Evolutionary conservation across 2,113 vertebrate species (phyloP).

Genomic region (Bagarius yarrelli): DNA sequence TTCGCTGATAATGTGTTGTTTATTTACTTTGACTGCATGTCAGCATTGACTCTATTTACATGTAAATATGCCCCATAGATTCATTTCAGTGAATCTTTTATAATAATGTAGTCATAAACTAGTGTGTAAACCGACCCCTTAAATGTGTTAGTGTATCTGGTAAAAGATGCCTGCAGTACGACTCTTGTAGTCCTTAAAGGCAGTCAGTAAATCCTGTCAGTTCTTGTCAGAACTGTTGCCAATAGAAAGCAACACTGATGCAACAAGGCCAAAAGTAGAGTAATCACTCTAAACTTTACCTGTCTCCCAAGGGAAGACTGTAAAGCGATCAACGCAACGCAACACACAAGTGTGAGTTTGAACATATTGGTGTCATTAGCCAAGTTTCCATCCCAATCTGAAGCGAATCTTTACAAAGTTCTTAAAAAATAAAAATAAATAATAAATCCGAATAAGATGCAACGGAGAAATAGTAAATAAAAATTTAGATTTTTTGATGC

Average conservation of each 20-base stretch:
- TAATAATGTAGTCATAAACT: background rate
- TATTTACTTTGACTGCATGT: background rate
- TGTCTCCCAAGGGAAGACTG: background rate
- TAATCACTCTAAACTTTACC: background rate
- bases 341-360: background rate
- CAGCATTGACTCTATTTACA: background rate
- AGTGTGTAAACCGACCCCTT: background rate
- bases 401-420: too few species aligned
- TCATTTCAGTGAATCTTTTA: background rate
- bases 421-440: too few species aligned
- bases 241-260: background rate
- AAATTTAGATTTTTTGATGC: too few species aligned
- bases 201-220: background rate
- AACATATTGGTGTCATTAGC: background rate
- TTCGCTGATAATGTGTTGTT: background rate
- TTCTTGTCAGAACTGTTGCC: background rate
- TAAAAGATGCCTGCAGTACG: background rate
- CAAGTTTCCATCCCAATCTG: too few species aligned
- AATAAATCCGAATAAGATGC: too few species aligned
- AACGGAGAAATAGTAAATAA: too few species aligned
- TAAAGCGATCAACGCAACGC: background rate
- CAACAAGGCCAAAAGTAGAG: background rate
- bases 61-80: background rate
- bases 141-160: background rate
- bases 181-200: background rate